Conservation (phyloP, 2,888 invertebrate species). For the Acronicta alni region DNA sequence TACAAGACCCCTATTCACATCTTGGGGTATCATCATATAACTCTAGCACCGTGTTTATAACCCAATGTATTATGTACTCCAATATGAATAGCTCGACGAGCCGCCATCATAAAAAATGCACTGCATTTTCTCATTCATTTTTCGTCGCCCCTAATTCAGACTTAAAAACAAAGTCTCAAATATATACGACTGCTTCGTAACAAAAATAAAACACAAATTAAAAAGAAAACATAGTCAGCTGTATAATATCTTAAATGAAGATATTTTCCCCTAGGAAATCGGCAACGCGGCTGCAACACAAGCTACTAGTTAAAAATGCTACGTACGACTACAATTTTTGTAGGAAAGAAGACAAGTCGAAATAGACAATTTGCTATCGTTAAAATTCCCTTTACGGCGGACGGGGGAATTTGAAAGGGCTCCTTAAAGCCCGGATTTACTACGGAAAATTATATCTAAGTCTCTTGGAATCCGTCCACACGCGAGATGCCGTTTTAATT, state of each 20-base stretch:
- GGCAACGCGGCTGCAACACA: conserved; percentile 13
- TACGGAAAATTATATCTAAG: conserved; percentile 80
- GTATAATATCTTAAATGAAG: conserved; percentile 37
- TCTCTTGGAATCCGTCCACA: conserved; percentile 77
- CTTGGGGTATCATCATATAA: conserved; percentile 4
- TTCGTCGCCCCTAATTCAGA: conserved; percentile 14
- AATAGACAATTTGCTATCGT: conserved; percentile 61
- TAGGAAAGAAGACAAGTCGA: conserved; percentile 43
- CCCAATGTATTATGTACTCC: conserved; percentile 36
- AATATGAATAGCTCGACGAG: conserved; percentile 31
- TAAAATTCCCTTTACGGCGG: conserved; percentile 71
- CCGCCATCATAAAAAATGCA: conserved; percentile 39
- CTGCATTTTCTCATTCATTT: conserved; percentile 21
- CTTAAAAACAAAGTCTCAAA: conserved; percentile 16
- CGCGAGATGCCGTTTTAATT: conserved; percentile 83
- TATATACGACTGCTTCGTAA: conserved; percentile 6
- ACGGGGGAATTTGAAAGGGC: conserved; percentile 71
- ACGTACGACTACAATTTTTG: conserved; percentile 37
- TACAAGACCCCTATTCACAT: not conserved
- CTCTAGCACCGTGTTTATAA: conserved; percentile 9
- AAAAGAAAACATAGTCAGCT: conserved; percentile 22
- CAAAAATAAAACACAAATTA: conserved; percentile 32
- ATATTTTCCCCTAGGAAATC: conserved; percentile 45
- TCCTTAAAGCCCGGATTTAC: conserved; percentile 77
- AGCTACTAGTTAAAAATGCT: conserved; percentile 36